Evolutionary conservation across 1,140 invertebrate genomes (phyloP), one percentile per base, ranked within the genome.

Genomic region (Cataglyphis hispanica): DNA sequence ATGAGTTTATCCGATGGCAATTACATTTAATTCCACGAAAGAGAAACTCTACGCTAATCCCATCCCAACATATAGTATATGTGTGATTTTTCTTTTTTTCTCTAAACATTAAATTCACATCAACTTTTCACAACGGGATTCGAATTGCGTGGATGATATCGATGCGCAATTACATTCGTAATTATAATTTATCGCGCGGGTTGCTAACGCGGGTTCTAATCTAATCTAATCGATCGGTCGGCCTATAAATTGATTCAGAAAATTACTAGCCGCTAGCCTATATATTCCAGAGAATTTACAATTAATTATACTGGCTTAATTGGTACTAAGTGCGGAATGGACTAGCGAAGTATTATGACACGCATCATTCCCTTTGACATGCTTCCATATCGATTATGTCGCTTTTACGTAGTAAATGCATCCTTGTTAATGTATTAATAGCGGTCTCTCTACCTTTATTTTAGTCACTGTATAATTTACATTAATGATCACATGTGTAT

Each of bases 261-360:
- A 25, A 61, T 70, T 5, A 16, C 1, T 22, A 10, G 22, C 8
- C 7, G 10, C 66, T 70, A 10, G 27, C 53, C 13, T 16, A 63
- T 64, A 10, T 64, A 16, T 83, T 83, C 46, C 34, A 31, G 37
- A 61, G 78, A 61, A 46, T 83, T 19, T 22, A 74, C 56, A 60
- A 13, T 72, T 72, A 72, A 83, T 83, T 83, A 74, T 25, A 81
- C 19, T 2, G 10, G 7, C 11, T 40, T 70, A 70, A 81, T 81
- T 81, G 77, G 11, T 50, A 80, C 16, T 70, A 56, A 81, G 50
- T 13, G 31, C 16, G 31, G 10, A 70, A 58, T 31, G 67, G 50
- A 34, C 19, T 56, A 4, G 16, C 27, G 16, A 67, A 66, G n/a
- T 37, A 70, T 40, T 22, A 13, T 37, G 31, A 58, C 7, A 67